Base-by-base conservation (phyloP, 2,797 vertebrate genomes). In the Dicrostonyx torquatus region DNA sequence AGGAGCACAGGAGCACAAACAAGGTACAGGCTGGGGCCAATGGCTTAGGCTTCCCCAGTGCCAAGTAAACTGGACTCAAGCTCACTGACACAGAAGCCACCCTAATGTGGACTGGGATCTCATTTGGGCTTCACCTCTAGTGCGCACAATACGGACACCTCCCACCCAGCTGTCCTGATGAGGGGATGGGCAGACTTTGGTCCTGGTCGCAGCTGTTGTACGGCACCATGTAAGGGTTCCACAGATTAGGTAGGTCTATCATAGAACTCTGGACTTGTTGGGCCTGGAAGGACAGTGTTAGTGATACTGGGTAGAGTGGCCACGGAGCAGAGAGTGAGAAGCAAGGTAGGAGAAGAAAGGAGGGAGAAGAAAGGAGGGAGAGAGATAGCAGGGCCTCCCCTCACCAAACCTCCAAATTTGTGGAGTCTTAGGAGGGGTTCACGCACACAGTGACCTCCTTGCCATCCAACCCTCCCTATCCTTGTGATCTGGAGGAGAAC, bases 131-230 rank as follows among this genome's bases (percentile, higher is more conserved):
- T 37, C 10, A n/a, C 26, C 8, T 2, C 34, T 0, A 22, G 26
- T 1, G 8, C 24, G 7, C 0, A 0, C 0, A 0, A 34, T 13
- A 7, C 12, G 7, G 18, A 31, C 6, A 4, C 6, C 75, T 53
- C 31, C 48, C 5, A 3, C 2, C 11, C 13, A 7, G 31, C 11
- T 20, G 43, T 58, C 60, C 68, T 6, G 5, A 18, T 43, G 0
- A 43, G n/a, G 11, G 15, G n/a, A 0, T 18, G 62, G n/a, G 6
- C 34, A 43, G 90, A 22, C 17, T 80, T n/a, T 17, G 34, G 18
- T 24, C 34, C 72, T 9, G 60, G 14, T 31, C 34, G 26, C 64
- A 34, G 43, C 43, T 37, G 53, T 34, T 10, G 0, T 20, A 34
- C 15, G 14, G 20, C 0, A 13, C 12, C 2, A 26, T 9, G 34